A percentile compares a stretch with the other conserved stretches of the same genome.
Conservation (phyloP, 2,797 vertebrate genomes). For the Lepus townsendii region DNA sequence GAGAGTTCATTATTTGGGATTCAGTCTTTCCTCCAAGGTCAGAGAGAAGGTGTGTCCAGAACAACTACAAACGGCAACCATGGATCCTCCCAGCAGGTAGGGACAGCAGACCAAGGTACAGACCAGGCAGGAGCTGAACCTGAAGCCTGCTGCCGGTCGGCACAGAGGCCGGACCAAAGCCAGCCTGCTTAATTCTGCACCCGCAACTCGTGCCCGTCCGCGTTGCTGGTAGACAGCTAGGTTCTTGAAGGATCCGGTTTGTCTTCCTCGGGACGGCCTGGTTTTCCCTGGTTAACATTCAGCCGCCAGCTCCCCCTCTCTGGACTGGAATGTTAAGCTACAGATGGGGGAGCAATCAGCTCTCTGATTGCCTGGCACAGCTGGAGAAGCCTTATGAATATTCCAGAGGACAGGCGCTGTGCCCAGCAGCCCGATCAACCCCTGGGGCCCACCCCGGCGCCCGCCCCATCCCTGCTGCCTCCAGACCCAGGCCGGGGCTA, state of each 20-base stretch:
- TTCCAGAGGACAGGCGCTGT: conserved; percentile 71
- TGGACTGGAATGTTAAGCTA: conserved; percentile 75
- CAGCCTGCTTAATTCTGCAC: not conserved
- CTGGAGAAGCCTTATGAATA: conserved; percentile 85
- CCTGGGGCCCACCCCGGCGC: conserved; percentile 1
- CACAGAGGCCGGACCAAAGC: not conserved
- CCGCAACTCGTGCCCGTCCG: fast-evolving
- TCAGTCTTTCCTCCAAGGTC: not conserved
- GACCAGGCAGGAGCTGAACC: not conserved
- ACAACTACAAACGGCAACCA: too few species aligned
- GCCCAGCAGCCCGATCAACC: conserved; percentile 53
- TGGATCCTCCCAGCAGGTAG: not conserved
- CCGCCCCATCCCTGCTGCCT: not conserved
- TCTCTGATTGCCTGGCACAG: conserved; percentile 86
- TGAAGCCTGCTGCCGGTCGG: not conserved
- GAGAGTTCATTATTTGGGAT: not conserved
- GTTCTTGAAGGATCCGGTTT: not conserved
- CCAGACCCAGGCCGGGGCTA: not conserved
- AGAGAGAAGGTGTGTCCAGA: not conserved
- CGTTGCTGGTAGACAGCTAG: fast-evolving
- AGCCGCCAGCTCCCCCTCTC: conserved; percentile 57
- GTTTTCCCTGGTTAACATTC: not conserved
- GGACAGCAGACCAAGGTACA: not conserved
- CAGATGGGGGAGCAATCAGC: conserved; percentile 86
- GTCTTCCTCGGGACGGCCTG: not conserved